phyloP scores from a whole-genome alignment of 2,888 invertebrate species.

The Epinotia demarniana region DNA sequence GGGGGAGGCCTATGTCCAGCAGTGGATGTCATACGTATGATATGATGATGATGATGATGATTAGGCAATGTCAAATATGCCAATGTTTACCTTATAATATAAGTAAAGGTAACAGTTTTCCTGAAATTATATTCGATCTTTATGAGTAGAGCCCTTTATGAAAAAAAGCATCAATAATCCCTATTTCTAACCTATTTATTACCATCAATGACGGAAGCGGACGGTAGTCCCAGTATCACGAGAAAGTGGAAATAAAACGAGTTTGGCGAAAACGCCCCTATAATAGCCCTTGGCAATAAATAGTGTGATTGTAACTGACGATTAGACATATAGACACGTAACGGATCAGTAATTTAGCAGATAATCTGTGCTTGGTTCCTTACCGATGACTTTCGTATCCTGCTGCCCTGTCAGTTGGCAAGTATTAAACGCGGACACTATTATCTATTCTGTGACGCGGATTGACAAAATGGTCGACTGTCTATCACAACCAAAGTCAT shows the following conservation, averaged over 20 bases:
- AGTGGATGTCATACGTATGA: no score
- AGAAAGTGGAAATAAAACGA: constrained; percentile 39
- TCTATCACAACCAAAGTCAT: neutral
- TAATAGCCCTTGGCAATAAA: constrained; percentile 32
- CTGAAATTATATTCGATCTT: no score
- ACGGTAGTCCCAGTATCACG: constrained; percentile 1
- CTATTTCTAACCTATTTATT: constrained; percentile 22
- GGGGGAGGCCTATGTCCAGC: no score
- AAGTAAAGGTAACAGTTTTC: no score
- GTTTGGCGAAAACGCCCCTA: constrained; percentile 23
- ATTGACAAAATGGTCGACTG: no score
- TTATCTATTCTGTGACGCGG: no score
- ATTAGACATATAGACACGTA: constrained; percentile 1
- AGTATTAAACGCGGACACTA: no score
- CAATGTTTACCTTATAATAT: no score
- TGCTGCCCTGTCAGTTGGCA: neutral
- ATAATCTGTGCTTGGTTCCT: constrained; percentile 8
- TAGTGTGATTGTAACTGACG: constrained; percentile 19
- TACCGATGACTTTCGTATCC: neutral
- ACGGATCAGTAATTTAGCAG: constrained; percentile 19
- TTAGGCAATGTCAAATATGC: no score
- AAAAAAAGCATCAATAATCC: neutral
- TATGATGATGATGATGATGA: no score
- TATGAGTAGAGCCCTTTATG: neutral
- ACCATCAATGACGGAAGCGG: constrained; percentile 16